Base-by-base conservation (phyloP, 2,888 invertebrate genomes). In the Drosophila maculinotata region DNA sequence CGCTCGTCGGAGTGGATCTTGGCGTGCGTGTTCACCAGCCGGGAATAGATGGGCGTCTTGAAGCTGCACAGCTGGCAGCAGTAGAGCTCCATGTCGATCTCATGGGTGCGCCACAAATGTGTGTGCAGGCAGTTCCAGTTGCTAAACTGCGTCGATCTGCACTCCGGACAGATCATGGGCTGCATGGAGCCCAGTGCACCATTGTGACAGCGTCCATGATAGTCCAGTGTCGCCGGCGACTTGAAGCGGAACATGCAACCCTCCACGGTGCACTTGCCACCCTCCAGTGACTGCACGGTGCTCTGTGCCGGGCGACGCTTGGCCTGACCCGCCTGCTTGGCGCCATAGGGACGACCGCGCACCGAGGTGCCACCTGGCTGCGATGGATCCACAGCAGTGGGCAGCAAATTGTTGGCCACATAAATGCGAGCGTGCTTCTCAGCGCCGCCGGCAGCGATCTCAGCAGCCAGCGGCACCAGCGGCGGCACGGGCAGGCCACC, bases 101-200 rank as follows among this genome's bases (percentile, higher is more conserved):
- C 92, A 89, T 97, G 97, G 0, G 92, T 87, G 47, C 95, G 93
- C 97, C 97, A 97, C 42, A 97, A 92, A 89, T 97, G 97, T 2
- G 95, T 94, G 64, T 95, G 95, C n/a, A 96, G 88, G 0, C 93
- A 92, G 76, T 94, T 94, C 93, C 96, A 95, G 7, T 93, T 93
- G 0, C 87, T 90, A 31, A 90, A 91, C 44, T 89, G 84, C 8
- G 76, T 87, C 0, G 92, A 88, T 26, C 77, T 91, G 89, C 97
- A 97, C 87, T 96, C 95, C 0, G 93, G 93, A 90, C 97, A 97
- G 25, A 89, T 69, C 85, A 90, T 90, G 0, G 88, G 70, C 10
- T 79, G 89, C 1, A 73, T 51, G 0, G 68, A 67, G 47, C 69
- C 62, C 3, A 68, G 42, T 0, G 54, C 12, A 0, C 79, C 83